Conservation (phyloP, 2,797 vertebrate species). For the Enoplosus armatus region DNA sequence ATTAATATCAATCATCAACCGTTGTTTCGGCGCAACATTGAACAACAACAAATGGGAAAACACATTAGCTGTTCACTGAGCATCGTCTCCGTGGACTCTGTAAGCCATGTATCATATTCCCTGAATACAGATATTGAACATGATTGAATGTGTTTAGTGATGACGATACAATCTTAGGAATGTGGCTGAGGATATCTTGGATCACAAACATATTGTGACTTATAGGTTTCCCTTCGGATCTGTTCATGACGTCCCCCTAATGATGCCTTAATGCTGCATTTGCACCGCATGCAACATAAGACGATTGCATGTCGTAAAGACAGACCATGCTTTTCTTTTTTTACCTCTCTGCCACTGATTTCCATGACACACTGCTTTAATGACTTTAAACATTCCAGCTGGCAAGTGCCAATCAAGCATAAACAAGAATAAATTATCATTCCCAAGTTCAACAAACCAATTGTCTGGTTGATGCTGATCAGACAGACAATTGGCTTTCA, state of each 20-base stretch:
- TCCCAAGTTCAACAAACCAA: too few species aligned
- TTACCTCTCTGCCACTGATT: neutral
- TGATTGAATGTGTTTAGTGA: conserved; percentile 5
- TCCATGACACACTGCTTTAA: neutral
- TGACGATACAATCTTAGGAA: conserved; percentile 6
- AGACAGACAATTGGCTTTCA: too few species aligned
- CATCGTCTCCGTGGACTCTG: neutral
- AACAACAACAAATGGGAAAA: conserved; percentile 8
- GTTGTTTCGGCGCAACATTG: neutral
- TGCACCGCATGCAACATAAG: neutral
- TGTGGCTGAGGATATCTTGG: neutral
- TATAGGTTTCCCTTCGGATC: neutral
- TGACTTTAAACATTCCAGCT: too few species aligned
- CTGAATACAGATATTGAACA: neutral
- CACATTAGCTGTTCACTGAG: neutral
- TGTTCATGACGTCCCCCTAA: conserved; percentile 10
- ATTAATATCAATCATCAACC: conserved; percentile 25
- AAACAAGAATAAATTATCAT: too few species aligned
- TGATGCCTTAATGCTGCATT: neutral
- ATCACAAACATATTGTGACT: conserved; percentile 30
- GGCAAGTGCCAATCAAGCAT: too few species aligned
- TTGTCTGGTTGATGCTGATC: too few species aligned
- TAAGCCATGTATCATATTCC: conserved; percentile 1
- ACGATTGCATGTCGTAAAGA: neutral
- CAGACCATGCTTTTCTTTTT: neutral